Conservation (phyloP, 2,113 vertebrate species). For the Corythaeola cristata region DNA sequence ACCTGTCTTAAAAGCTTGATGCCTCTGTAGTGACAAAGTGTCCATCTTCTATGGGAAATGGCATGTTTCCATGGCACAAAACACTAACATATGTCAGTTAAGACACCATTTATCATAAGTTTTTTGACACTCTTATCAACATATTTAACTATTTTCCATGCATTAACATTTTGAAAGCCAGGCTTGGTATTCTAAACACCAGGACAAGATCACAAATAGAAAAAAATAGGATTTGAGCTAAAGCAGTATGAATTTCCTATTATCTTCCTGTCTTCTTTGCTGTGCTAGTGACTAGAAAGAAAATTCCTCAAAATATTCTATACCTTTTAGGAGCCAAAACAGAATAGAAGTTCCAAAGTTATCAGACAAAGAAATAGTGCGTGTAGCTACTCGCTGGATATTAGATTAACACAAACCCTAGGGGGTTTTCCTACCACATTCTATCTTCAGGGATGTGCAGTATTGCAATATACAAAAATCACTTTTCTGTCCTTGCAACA, state of each 20-base stretch:
- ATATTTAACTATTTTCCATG: neutral
- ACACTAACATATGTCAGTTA: neutral
- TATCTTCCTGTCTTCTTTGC: neutral
- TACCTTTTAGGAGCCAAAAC: neutral
- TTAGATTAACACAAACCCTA: neutral
- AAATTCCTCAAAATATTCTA: neutral
- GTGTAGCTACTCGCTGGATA: neutral
- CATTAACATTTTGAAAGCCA: neutral
- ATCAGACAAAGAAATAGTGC: neutral
- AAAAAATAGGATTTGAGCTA: neutral
- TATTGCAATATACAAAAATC: neutral
- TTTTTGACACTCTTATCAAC: neutral
- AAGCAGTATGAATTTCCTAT: neutral
- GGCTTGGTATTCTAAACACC: neutral
- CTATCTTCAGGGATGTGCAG: neutral
- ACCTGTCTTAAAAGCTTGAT: neutral
- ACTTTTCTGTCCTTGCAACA: neutral
- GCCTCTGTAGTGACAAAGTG: neutral
- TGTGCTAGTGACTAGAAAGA: neutral
- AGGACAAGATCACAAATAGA: neutral
- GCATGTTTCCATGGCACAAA: neutral
- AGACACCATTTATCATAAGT: neutral
- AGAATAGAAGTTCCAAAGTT: neutral
- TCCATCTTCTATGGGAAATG: neutral
- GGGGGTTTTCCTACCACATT: neutral